Percentiles rank a stretch among this genome's conserved stretches.
These are phyloP conservation scores for Platysteira castanea DNA, from an alignment of 2,113 vertebrate genomes.

Conservation along the genomic window DNA sequence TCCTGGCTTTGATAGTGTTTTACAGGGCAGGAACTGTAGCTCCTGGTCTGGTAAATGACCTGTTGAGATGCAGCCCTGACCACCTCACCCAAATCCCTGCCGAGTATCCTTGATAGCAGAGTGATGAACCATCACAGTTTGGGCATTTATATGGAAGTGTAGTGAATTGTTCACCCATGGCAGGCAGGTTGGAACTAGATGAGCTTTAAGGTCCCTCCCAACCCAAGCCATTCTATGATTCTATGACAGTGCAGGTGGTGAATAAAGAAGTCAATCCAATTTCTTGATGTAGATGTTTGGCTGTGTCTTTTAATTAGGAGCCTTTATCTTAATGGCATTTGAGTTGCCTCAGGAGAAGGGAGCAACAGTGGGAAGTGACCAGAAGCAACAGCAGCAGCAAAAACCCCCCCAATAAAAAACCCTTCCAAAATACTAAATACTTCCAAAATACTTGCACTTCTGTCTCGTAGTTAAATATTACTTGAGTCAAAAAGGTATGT, in stretches of 20 bases:
- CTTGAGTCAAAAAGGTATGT: neutral
- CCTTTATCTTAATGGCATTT: neutral
- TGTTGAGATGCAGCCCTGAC: neutral
- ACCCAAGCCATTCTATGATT: neutral
- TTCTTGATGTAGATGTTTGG: neutral
- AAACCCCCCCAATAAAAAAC: neutral
- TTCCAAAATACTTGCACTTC: neutral
- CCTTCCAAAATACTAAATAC: neutral
- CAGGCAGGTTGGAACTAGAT: too few species aligned
- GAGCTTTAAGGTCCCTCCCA: neutral
- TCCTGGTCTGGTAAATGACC: neutral
- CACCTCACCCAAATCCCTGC: neutral
- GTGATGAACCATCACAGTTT: neutral
- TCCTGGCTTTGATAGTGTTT: neutral
- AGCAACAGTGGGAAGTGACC: neutral
- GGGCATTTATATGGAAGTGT: neutral
- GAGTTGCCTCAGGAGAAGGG: neutral
- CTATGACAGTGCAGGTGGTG: neutral
- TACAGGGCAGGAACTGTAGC: neutral
- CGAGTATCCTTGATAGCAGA: neutral
- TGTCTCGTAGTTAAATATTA: neutral
- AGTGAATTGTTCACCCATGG: neutral
- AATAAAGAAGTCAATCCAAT: neutral
- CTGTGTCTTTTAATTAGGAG: neutral
- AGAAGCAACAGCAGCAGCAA: neutral